Evolutionary conservation across 2,797 vertebrate genomes (phyloP).

Genomic region (Acipenser ruthenus): DNA sequence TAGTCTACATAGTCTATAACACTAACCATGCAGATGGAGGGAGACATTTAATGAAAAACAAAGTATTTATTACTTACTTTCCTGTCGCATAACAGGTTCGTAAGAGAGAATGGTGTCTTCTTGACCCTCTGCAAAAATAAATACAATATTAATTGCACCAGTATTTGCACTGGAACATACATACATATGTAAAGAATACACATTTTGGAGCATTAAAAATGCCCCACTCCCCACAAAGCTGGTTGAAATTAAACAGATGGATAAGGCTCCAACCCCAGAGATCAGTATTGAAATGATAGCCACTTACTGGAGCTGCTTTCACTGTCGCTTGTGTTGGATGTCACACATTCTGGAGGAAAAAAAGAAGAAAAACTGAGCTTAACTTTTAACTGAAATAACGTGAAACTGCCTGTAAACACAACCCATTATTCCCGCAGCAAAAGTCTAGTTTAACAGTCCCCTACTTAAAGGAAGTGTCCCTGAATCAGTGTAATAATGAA

Average conservation of each 20-base stretch:
- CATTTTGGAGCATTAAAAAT: not conserved
- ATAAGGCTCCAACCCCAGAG: not conserved
- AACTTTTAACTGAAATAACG: not conserved
- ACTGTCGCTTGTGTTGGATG: slow-evolving; percentile 98
- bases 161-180: not conserved
- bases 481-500: too few relatives aligned
- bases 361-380: slow-evolving; percentile 5
- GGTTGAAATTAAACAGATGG: slow-evolving; percentile 1
- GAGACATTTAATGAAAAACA: not conserved
- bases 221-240: not conserved
- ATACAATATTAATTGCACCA: slow-evolving; percentile 8
- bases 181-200: not conserved
- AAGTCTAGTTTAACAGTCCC: too few relatives aligned
- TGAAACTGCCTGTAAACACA: too few relatives aligned
- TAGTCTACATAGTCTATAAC: not conserved
- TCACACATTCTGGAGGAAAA: slow-evolving; percentile 78
- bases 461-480: slow-evolving; percentile 1
- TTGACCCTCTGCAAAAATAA: slow-evolving; percentile 79
- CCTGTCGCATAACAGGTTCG: slow-evolving; percentile 93
- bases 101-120: slow-evolving; percentile 96
- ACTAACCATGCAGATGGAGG: not conserved
- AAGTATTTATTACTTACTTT: slow-evolving; percentile 73
- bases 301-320: slow-evolving; percentile 99
- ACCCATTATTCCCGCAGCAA: too few relatives aligned
- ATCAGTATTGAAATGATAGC: slow-evolving; percentile 18